phyloP scores from a whole-genome alignment of 2,113 vertebrate species.

The Antechinus flavipes region DNA sequence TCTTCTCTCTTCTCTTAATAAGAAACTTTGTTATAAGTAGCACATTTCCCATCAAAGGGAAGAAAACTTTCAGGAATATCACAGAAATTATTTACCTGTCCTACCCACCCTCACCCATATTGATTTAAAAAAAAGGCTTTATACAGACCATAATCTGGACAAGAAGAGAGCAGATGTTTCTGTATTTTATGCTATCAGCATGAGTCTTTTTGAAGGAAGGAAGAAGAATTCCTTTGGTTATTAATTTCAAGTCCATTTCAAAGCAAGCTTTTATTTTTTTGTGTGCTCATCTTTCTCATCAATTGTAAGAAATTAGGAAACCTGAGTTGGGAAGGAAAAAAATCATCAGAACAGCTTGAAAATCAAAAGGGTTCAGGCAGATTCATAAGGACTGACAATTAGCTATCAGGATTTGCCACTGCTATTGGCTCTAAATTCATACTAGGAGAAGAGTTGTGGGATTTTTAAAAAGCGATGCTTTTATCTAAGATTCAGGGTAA shows the following conservation, averaged over 20 bases:
- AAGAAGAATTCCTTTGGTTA: conserved; percentile 37
- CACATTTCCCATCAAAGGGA: conserved; percentile 65
- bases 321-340: conserved; percentile 24
- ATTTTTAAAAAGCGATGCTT: conserved; percentile 51
- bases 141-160: conserved; percentile 53
- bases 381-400: conserved; percentile 13
- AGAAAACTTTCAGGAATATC: conserved; percentile 71
- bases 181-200: conserved; percentile 59
- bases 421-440: conserved; percentile 40
- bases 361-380: conserved; percentile 44
- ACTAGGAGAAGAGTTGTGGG: background rate
- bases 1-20: conserved; percentile 64
- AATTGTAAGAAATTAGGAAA: conserved; percentile 37
- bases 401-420: conserved; percentile 40
- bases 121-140: conserved; percentile 30
- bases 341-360: conserved; percentile 51
- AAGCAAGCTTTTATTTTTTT: conserved; percentile 22
- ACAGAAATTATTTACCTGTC: conserved; percentile 58
- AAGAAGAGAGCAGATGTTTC: background rate
- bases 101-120: conserved; percentile 55
- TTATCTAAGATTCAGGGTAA: conserved; percentile 27
- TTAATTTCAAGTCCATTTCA: conserved; percentile 43
- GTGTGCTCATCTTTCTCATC: conserved; percentile 28
- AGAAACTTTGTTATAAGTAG: conserved; percentile 61
- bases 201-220: conserved; percentile 39